Evolutionary conservation across 1,140 invertebrate genomes (phyloP).

Genomic region (Tyrophagus putrescentiae): DNA sequence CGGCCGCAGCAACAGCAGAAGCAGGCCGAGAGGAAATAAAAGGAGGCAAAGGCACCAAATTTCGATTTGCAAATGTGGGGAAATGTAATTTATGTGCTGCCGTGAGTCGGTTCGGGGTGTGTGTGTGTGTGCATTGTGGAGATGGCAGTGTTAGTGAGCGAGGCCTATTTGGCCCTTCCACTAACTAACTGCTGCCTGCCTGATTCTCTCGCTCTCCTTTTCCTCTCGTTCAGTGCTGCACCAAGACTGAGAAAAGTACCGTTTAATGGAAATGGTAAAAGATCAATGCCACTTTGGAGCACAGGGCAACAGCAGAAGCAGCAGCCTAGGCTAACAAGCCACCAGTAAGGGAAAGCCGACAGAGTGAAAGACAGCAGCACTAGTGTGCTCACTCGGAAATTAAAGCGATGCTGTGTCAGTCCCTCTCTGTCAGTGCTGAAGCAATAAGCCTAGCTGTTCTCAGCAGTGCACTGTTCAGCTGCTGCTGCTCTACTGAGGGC

Average conservation of each 20-base stretch:
- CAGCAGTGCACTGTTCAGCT: too few species aligned
- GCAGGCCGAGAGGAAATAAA: not conserved
- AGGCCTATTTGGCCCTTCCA: too few species aligned
- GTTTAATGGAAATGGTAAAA: constrained; percentile 9
- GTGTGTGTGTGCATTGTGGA: too few species aligned
- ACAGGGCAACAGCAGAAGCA: too few species aligned
- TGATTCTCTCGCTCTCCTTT: too few species aligned
- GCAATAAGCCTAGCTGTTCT: too few species aligned
- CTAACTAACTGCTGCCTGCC: constrained; percentile 16
- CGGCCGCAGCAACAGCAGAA: too few species aligned
- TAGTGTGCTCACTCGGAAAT: not conserved
- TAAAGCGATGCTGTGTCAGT: constrained; percentile 7
- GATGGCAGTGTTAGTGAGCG: too few species aligned
- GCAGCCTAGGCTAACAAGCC: constrained; percentile 2
- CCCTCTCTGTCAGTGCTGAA: too few species aligned
- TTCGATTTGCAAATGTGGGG: not conserved
- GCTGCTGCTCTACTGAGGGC: too few species aligned
- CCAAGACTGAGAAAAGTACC: not conserved
- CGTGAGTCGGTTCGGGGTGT: too few species aligned
- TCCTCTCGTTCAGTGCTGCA: not conserved
- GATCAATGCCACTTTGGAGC: constrained; percentile 15
- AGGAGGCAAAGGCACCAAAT: not conserved
- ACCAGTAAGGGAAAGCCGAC: not conserved
- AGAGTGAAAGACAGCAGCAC: not conserved
- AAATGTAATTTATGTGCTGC: constrained; percentile 9